A percentile compares a stretch with the other conserved stretches of the same genome.
Evolutionary conservation across 2,113 vertebrate genomes (phyloP).

Genomic region (Rhineura floridana): DNA sequence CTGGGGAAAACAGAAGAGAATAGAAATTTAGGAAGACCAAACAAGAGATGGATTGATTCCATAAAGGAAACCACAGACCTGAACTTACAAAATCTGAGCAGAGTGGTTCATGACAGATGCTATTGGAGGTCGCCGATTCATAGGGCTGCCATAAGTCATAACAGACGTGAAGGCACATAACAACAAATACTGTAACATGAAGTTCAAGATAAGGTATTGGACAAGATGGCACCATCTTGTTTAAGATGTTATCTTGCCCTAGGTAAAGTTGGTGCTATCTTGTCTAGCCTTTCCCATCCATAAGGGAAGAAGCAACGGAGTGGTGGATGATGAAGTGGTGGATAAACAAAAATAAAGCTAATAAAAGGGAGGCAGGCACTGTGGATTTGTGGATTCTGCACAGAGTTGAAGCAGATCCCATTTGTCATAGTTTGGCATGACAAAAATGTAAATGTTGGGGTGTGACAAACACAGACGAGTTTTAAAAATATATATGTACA

Average conservation of each 20-base stretch:
- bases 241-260: neutral
- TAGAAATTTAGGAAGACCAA: too few relatives aligned
- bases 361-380: neutral
- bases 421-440: neutral
- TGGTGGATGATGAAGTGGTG: neutral
- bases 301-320: neutral
- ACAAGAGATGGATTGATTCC: too few relatives aligned
- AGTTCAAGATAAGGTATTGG: neutral
- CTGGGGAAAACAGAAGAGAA: too few relatives aligned
- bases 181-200: neutral
- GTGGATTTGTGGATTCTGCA: neutral
- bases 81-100: too few relatives aligned
- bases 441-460: neutral
- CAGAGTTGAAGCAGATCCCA: neutral
- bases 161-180: too few relatives aligned
- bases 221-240: neutral
- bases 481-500: neutral
- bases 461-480: neutral
- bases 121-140: too few relatives aligned
- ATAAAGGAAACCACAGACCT: too few relatives aligned
- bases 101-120: too few relatives aligned
- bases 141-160: too few relatives aligned
- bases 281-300: neutral
- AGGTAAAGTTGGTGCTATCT: neutral
- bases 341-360: neutral